Evolutionary conservation across 2,797 vertebrate genomes (phyloP), one percentile per base, ranked within the genome.

Genomic region (Leuciscus waleckii): DNA sequence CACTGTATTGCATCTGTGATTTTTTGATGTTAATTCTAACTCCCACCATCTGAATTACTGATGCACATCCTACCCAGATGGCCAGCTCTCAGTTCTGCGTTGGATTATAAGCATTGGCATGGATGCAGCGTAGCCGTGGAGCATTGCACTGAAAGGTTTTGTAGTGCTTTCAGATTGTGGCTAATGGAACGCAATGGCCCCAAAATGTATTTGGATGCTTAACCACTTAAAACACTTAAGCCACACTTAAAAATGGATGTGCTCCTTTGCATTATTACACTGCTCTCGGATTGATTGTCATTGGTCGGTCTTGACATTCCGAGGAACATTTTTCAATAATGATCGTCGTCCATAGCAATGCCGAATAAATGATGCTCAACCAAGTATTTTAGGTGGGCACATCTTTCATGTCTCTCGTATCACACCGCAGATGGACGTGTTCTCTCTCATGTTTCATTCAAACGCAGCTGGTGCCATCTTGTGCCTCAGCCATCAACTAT

Each of bases 11-110:
- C 74, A 61, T 76, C 71, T 81, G 51, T 51, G 82, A 77, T 81
- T 84, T 49, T 83, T 26, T 81, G 39, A 80, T 43, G 65, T 75
- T 74, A 80, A 56, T 65, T 83, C 35, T 87, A 78, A 63, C 43
- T 75, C 56, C 71, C 58, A 49, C 56, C 73, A 63, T 85, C 63
- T 78, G 13, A 88, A 73, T 56, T 81, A 82, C 74, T 88, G 85
- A 85, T 65, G 54, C 70, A 75, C 69, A 68, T 83, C 54, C 58
- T 49, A 76, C 75, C 61, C 70, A 85, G 79, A 86, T 86, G 78
- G 43, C 46, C 14, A 19, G 70, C 71, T 54, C 85, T 81, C 49
- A 61, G 26, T 8, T 75, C 82, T 85, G 16, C 70, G 70, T 81
- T 67, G 32, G 74, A 51, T 26, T 79, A 76, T 51, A 69, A 63